phyloP scores from a whole-genome alignment of 1,140 invertebrate species.

The Anoplolepis gracilipes region DNA sequence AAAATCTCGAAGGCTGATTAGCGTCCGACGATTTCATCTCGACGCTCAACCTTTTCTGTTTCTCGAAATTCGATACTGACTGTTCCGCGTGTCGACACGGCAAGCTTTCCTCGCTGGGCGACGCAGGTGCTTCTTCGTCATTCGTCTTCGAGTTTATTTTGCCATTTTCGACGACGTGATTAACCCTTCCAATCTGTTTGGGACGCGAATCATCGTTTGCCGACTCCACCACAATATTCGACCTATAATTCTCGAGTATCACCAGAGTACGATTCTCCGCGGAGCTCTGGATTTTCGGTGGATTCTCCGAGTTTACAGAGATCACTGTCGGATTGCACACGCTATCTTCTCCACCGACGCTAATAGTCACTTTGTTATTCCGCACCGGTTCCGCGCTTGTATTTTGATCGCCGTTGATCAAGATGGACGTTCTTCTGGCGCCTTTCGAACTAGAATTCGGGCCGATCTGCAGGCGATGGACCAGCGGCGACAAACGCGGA shows the following conservation, averaged over 20 bases:
- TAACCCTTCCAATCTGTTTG: conserved; percentile 22
- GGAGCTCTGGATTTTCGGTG: conserved; percentile 75
- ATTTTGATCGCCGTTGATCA: conserved; percentile 91
- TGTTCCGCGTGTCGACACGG: neutral
- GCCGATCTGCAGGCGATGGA: conserved; percentile 88
- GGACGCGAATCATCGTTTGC: conserved; percentile 35
- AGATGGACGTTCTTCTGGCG: conserved; percentile 90
- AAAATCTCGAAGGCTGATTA: conserved; percentile 25
- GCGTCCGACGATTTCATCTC: conserved; percentile 14
- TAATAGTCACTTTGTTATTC: conserved; percentile 84
- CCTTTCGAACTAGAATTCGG: conserved; percentile 77
- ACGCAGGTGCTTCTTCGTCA: neutral
- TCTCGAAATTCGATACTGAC: neutral
- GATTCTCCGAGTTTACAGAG: conserved; percentile 80
- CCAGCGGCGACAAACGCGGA: conserved; percentile 81
- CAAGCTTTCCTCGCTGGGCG: neutral
- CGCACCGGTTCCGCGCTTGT: conserved; percentile 87
- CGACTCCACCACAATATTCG: conserved; percentile 83
- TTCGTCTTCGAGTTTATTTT: conserved; percentile 30
- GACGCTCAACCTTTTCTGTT: conserved; percentile 14
- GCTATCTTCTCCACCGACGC: conserved; percentile 82
- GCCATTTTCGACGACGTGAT: neutral
- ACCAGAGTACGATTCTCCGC: conserved; percentile 83
- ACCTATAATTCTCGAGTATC: conserved; percentile 83
- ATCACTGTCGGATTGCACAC: conserved; percentile 84